These are phyloP conservation scores for Natrix natrix DNA, from an alignment of 2,797 vertebrate genomes.

Conservation along the genomic window DNA sequence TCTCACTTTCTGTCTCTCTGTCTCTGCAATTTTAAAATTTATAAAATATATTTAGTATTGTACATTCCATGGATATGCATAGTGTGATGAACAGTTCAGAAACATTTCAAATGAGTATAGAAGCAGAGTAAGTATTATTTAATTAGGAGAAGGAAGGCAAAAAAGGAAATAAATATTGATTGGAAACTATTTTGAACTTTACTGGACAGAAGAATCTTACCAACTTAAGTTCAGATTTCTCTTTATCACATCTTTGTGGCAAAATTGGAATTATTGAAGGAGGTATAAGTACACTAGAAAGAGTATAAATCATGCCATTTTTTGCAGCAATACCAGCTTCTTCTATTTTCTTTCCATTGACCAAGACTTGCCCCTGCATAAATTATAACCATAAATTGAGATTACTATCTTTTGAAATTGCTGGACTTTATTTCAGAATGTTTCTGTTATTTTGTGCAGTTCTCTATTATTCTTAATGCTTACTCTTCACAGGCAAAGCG, in stretches of 20 bases:
- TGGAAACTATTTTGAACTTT: fast-evolving
- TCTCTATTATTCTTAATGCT: not conserved
- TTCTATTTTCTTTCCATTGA: conserved; percentile 73
- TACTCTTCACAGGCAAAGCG: not conserved
- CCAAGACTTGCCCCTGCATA: conserved; percentile 82
- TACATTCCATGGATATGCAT: not conserved
- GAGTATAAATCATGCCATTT: conserved; percentile 84
- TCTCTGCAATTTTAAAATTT: not conserved
- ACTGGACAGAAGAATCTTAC: conserved; percentile 57
- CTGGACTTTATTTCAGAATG: not conserved
- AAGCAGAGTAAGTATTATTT: not conserved
- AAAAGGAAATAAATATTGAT: not conserved
- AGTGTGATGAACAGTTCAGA: not conserved
- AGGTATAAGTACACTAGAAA: conserved; percentile 82
- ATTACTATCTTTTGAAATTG: not conserved
- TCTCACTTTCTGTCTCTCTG: not conserved
- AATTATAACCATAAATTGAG: not conserved
- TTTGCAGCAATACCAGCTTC: conserved; percentile 83
- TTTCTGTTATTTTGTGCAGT: not conserved
- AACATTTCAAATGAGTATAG: not conserved
- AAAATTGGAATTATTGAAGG: conserved; percentile 87
- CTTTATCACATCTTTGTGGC: conserved; percentile 84
- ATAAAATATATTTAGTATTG: not conserved
- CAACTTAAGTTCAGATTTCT: conserved; percentile 55
- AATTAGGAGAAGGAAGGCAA: not conserved